Evolutionary conservation across 2,797 vertebrate species (phyloP).

Genomic region (Peromyscus aztecus): DNA sequence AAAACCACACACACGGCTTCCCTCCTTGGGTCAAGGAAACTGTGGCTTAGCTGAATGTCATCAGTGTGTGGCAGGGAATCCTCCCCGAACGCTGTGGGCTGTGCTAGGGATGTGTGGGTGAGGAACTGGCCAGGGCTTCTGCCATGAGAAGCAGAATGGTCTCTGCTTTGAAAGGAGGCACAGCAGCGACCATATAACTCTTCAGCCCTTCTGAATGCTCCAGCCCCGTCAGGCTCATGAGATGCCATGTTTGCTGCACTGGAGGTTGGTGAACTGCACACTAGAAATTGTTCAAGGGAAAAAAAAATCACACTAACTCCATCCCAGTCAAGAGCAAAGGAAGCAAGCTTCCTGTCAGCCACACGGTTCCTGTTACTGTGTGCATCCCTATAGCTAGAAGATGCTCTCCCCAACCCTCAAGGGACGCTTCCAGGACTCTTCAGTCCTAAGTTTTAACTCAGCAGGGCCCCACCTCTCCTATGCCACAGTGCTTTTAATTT

Average conservation of each 20-base stretch:
- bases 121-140: background rate
- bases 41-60: conserved; percentile 63
- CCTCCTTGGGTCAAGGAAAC: conserved; percentile 73
- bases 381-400: rapidly evolving
- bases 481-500: background rate
- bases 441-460: background rate
- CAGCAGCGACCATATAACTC: background rate
- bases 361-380: background rate
- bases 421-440: background rate
- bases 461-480: background rate
- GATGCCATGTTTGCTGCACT: background rate
- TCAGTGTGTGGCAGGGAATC: conserved; percentile 73
- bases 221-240: background rate
- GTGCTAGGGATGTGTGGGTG: background rate
- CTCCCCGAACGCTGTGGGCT: conserved; percentile 12
- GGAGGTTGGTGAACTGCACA: background rate
- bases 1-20: conserved; percentile 78
- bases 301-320: background rate
- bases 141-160: background rate
- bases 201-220: background rate
- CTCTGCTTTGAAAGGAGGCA: background rate
- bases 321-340: background rate
- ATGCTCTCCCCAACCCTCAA: rapidly evolving
- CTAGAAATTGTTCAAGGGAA: background rate
- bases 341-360: background rate